Base-by-base conservation (phyloP, 2,888 invertebrate genomes). In the Girardia tigrina region DNA sequence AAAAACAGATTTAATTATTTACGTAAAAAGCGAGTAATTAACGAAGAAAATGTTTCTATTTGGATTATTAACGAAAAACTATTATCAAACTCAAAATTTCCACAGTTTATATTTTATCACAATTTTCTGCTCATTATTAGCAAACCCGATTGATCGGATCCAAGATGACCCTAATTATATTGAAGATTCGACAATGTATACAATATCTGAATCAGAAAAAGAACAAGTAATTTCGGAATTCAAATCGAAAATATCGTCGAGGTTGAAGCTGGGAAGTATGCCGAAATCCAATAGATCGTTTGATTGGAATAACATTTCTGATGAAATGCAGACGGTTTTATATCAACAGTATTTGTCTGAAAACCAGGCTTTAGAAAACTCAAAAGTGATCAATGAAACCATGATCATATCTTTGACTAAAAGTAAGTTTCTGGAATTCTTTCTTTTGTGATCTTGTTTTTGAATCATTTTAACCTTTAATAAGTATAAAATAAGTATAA, bases 381-480 rank as follows among this genome's bases (percentile, higher is more conserved):
- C n/a, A 56, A 4, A 4, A n/a, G 20, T 23, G 23, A 16, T n/a
- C 6, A 12, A n/a, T 8, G 56, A 56, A 56, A 20, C 56, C 6
- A 56, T 56, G n/a, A 56, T 56, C n/a, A 56, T 56, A 8, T 56
- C 56, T 56, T n/a, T 56, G 23, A 56, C 56, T 20, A 56, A 56
- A 56, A 4, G 56, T 56, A 56, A 36, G 16, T n/a, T n/a, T n/a
- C n/a, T n/a, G n/a, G n/a, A n/a, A n/a, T n/a, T n/a, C n/a, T n/a
- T n/a, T n/a, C n/a, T n/a, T n/a, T n/a, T n/a, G n/a, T 36, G 36
- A 16, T 36, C 16, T 36, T 36, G 36, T 36, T 36, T 36, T 36
- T 36, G 8, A 12, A 36, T 36, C 16, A 16, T 36, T 36, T 36
- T 36, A 12, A 12, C 8, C 16, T 36, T 36, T 36, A 12, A 12